Evolutionary conservation across 1,140 invertebrate species (phyloP).

Genomic region (Chlorops oryzae): DNA sequence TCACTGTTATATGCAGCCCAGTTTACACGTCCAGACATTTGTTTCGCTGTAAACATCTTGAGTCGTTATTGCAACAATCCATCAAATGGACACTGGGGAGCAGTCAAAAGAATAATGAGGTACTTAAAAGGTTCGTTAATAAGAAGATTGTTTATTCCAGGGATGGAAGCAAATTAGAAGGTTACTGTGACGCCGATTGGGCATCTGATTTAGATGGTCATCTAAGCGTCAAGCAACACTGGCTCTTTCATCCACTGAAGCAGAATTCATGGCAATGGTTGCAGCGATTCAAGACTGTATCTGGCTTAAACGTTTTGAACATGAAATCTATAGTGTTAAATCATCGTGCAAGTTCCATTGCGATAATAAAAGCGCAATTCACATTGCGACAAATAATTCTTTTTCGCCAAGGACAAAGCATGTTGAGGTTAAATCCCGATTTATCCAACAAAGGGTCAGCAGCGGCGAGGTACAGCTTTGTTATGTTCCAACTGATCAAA

Average conservation of each 20-base stretch:
- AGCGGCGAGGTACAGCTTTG: no score
- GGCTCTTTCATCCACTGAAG: conserved; percentile 39
- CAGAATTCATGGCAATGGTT: no score
- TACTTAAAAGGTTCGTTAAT: background rate
- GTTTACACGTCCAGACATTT: conserved; percentile 40
- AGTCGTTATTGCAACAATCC: conserved; percentile 26
- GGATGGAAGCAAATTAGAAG: no score
- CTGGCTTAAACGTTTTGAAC: conserved; percentile 19
- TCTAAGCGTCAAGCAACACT: conserved; percentile 39
- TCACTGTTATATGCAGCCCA: conserved; percentile 34
- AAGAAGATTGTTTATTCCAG: conserved; percentile 6
- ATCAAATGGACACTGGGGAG: background rate
- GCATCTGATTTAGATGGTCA: conserved; percentile 40
- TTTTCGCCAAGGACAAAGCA: conserved; percentile 10
- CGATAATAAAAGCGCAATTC: no score
- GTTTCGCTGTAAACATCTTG: conserved; percentile 21
- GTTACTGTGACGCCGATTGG: conserved; percentile 5
- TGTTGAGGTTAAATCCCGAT: conserved; percentile 14
- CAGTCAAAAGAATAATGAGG: conserved; percentile 5
- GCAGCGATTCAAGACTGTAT: no score
- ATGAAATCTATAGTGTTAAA: background rate
- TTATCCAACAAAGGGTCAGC: no score
- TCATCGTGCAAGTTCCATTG: no score
- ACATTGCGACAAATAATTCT: background rate
- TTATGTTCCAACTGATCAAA: no score